Percentiles rank a stretch among this genome's conserved stretches.
Conservation (phyloP, 2,113 vertebrate genomes). For the Cyphomyrus discorhynchus region DNA sequence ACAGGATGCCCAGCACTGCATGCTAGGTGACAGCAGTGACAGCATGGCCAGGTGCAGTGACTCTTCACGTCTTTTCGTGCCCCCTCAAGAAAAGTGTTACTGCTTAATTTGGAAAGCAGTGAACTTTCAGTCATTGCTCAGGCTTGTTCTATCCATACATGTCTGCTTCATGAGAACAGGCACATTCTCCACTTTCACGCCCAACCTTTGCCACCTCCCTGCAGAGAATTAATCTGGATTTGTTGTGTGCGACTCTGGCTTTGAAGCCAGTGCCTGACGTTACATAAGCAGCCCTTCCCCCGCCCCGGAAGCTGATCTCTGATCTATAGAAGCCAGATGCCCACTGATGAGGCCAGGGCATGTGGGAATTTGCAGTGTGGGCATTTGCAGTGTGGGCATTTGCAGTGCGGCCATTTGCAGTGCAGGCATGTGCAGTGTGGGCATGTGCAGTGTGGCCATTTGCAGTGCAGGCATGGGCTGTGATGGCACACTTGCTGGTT, state of each 20-base stretch:
- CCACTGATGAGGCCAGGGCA: conserved; percentile 33
- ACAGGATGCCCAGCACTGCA: too few species aligned
- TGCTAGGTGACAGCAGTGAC: not conserved
- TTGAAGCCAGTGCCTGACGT: conserved; percentile 57
- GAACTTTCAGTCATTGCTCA: not conserved
- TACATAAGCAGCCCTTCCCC: conserved; percentile 57
- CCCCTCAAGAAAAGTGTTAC: too few species aligned
- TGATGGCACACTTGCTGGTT: not conserved
- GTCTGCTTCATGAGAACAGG: conserved; percentile 17
- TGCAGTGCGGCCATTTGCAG: too few species aligned
- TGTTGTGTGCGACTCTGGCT: conserved; percentile 60
- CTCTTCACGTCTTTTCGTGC: too few species aligned
- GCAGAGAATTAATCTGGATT: conserved; percentile 63
- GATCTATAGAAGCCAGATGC: conserved; percentile 64
- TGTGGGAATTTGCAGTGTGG: too few species aligned
- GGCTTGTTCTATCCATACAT: not conserved
- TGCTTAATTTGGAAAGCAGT: not conserved
- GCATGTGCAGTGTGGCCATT: not conserved
- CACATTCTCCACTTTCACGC: conserved; percentile 20
- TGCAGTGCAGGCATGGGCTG: not conserved
- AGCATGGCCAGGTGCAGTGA: too few species aligned
- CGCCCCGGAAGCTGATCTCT: conserved; percentile 69
- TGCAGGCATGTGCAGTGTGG: too few species aligned
- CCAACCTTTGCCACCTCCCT: not conserved
- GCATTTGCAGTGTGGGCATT: not conserved